A percentile compares a stretch with the other conserved stretches of the same genome.
Conservation (phyloP, 1,140 invertebrate genomes). For the Drosophila bocqueti region DNA sequence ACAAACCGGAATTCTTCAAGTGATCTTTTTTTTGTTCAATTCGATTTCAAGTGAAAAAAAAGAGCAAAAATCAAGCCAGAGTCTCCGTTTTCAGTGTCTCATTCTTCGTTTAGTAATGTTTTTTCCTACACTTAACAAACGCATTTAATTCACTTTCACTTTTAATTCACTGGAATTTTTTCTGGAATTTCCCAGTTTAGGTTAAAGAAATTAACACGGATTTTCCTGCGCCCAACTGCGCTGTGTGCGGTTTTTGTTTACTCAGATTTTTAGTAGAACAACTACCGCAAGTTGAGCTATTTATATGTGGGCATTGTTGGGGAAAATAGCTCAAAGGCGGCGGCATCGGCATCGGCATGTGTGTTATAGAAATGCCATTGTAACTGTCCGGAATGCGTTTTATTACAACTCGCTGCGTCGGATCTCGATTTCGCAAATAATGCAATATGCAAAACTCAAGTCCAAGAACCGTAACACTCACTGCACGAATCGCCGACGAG, state of each 20-base stretch:
- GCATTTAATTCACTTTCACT: conserved; percentile 72
- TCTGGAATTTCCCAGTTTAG: conserved; percentile 51
- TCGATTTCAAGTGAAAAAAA: conserved; percentile 51
- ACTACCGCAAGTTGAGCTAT: conserved; percentile 36
- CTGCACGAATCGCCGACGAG: neutral
- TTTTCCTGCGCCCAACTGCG: neutral
- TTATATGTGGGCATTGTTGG: conserved; percentile 65
- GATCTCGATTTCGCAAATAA: conserved; percentile 12
- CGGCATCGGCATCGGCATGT: conserved; percentile 16
- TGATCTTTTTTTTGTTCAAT: conserved; percentile 71
- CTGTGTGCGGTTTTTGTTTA: conserved; percentile 33
- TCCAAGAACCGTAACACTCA: conserved; percentile 47
- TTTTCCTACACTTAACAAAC: conserved; percentile 24
- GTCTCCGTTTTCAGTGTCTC: conserved; percentile 26
- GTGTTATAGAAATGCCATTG: conserved; percentile 34
- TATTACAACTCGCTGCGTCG: conserved; percentile 11
- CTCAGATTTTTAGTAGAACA: conserved; percentile 31
- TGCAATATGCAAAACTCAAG: conserved; percentile 26
- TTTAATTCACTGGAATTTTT: conserved; percentile 49
- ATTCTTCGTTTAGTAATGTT: conserved; percentile 36
- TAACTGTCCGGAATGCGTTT: conserved; percentile 46
- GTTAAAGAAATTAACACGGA: conserved; percentile 52
- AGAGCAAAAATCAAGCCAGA: conserved; percentile 48
- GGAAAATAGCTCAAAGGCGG: conserved; percentile 63
- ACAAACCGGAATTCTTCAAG: conserved; percentile 82